Base-by-base conservation (phyloP, 2,888 invertebrate species). In the Heliconius ethilla region DNA sequence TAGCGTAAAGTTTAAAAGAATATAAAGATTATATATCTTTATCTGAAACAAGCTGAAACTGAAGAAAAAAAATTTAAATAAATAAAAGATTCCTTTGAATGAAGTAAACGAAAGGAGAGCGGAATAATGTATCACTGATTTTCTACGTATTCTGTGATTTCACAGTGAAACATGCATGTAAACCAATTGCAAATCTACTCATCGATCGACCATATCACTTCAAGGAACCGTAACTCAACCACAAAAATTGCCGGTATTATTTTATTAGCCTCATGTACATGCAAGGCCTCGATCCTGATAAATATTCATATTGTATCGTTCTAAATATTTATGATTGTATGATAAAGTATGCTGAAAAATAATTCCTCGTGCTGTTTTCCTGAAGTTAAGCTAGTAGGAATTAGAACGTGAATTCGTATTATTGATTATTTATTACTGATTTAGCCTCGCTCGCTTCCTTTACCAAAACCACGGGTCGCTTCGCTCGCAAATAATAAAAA, bases 261-360 rank as follows among this genome's bases (percentile, higher is more conserved):
- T 72, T 72, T 72, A 59, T 59, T 59, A 72, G 33, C 29, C 51
- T 55, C 29, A 70, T 70, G n/a, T 55, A 33, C 55, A 72, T 72
- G 72, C 72, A 33, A 33, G 55, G 72, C 55, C 59, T 59, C 59
- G 72, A 72, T 72, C 55, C 55, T 22, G 55, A 72, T 72, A 72
- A 72, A 72, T 72, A 72, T 72, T 72, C 72, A 72, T 72, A 33
- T n/a, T 7, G 11, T 22, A 55, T n/a, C 70, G 72, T 59, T 37
- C 33, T 72, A 72, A 72, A 72, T 72, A 72, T 72, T 55, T 59
- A 59, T 72, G 33, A 59, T 33, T 59, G 55, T 55, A 72, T 33
- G 33, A 59, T 33, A 72, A 72, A 59, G 55, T 72, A 33, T 10
- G n/a, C 33, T 59, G 55, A 59, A 33, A 37, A 29, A 27, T 72